Conservation (phyloP, 2,797 vertebrate genomes). For the Potorous gilbertii region DNA sequence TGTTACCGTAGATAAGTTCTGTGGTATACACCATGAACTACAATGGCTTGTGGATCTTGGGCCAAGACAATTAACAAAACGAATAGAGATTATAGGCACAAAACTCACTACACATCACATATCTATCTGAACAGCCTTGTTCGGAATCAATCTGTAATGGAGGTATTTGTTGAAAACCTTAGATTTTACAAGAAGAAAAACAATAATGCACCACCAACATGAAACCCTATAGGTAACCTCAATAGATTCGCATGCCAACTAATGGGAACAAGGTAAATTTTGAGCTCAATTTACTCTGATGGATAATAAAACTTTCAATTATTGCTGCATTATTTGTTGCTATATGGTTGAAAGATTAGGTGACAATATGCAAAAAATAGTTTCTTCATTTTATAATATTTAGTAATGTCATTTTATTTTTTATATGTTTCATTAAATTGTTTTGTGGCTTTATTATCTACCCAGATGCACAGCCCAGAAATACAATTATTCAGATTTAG, state of each 20-base stretch:
- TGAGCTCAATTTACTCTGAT: conserved; percentile 85
- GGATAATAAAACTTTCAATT: conserved; percentile 89
- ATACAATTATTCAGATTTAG: conserved; percentile 91
- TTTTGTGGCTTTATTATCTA: conserved; percentile 90
- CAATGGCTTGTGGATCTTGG: background rate
- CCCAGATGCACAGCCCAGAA: conserved; percentile 88
- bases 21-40: conserved; percentile 46
- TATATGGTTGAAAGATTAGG: conserved; percentile 87
- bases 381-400: conserved; percentile 89
- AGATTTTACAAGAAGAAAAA: conserved; percentile 78
- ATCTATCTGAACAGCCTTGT: conserved; percentile 69
- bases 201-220: conserved; percentile 75
- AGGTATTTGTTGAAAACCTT: conserved; percentile 81
- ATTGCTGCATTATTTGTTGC: conserved; percentile 87
- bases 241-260: conserved; percentile 81
- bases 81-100: background rate
- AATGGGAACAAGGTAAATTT: conserved; percentile 87
- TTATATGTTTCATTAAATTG: conserved; percentile 90
- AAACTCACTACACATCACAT: conserved; percentile 54
- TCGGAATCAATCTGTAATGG: conserved; percentile 69
- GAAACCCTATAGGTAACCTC: conserved; percentile 82
- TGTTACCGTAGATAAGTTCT: background rate
- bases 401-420: conserved; percentile 89
- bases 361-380: conserved; percentile 89
- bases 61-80: conserved; percentile 10